These are phyloP conservation scores for Tetranychus truncatus DNA, from an alignment of 2,888 invertebrate species.

Conservation along the genomic window DNA sequence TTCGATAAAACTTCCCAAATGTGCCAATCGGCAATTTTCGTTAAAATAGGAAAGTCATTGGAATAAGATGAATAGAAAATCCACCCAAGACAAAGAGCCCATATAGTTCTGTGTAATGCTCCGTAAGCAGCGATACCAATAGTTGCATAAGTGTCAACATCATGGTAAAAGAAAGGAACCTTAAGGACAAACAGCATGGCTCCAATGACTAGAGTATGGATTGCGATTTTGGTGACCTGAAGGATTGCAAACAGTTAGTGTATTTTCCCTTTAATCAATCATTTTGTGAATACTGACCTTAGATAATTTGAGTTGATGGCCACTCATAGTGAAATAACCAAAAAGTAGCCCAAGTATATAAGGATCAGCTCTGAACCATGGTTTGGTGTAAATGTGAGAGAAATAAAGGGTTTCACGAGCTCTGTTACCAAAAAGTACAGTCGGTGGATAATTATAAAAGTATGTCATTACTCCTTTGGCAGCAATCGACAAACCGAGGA, in stretches of 20 bases:
- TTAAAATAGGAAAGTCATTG: not conserved
- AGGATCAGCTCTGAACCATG: slow-evolving; percentile 8
- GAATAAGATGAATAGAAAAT: not conserved
- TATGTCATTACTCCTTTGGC: slow-evolving; percentile 5
- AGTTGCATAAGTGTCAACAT: not conserved
- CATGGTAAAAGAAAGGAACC: not conserved
- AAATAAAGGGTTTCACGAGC: slow-evolving; percentile 3
- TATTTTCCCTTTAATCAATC: no score
- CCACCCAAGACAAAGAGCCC: not conserved
- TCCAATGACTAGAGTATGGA: not conserved
- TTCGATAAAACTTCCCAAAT: not conserved
- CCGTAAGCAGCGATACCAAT: not conserved
- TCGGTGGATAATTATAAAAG: slow-evolving; percentile 2
- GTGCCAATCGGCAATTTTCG: not conserved
- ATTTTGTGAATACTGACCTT: no score
- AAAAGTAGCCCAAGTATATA: slow-evolving; percentile 4
- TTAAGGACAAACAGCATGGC: not conserved
- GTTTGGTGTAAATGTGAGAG: not conserved
- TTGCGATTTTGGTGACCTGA: not conserved
- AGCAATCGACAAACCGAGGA: not conserved
- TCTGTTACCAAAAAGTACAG: not conserved
- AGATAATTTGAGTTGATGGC: not conserved
- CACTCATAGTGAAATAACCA: not conserved
- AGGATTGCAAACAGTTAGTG: no score
- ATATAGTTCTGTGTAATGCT: not conserved